Evolutionary conservation across 2,113 vertebrate genomes (phyloP).

Genomic region (Zapus hudsonius): DNA sequence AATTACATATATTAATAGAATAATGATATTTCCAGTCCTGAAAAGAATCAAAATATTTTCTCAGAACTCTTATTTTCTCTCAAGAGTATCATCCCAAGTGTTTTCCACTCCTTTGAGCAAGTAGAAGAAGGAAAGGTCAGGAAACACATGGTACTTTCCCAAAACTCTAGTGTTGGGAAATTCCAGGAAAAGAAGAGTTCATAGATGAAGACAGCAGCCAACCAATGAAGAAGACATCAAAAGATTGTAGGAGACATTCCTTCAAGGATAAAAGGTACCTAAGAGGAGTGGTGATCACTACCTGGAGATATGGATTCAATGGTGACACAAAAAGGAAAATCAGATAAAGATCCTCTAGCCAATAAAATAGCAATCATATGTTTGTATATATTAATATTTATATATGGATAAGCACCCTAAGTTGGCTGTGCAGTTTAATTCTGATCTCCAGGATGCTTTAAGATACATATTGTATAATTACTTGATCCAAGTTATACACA

Average conservation of each 20-base stretch:
- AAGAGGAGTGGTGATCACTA: neutral
- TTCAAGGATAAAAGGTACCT: neutral
- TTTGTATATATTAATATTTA: too few species aligned
- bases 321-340: neutral
- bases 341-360: neutral
- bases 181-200: rapidly evolving
- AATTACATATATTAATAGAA: neutral
- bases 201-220: neutral
- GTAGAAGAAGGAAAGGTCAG: neutral
- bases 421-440: neutral
- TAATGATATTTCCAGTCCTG: neutral
- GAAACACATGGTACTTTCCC: rapidly evolving
- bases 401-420: neutral
- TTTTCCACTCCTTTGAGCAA: neutral
- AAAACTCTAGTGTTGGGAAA: neutral
- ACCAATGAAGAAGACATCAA: rapidly evolving
- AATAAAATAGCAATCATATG: neutral
- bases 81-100: neutral
- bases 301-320: neutral
- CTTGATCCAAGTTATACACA: neutral
- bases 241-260: neutral
- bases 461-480: neutral
- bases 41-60: neutral
- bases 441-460: neutral
- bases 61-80: neutral